A percentile compares a stretch with the other conserved stretches of the same genome.
Conservation (phyloP, 2,888 invertebrate species). For the Chromoteleia sp. region DNA sequence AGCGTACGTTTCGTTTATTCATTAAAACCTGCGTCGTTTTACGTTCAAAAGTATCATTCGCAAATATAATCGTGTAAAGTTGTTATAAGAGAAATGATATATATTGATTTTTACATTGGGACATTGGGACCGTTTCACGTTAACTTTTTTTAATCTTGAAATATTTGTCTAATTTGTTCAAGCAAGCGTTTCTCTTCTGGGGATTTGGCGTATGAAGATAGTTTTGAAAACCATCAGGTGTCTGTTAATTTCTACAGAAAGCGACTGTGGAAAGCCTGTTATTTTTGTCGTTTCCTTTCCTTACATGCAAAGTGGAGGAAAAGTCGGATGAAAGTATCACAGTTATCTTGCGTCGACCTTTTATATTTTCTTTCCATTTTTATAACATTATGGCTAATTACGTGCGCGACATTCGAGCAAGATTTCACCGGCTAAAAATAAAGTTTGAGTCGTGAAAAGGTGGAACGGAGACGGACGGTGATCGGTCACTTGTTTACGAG, state of each 20-base stretch:
- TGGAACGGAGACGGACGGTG: constrained; percentile 3
- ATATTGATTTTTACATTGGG: too few species aligned
- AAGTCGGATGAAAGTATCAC: constrained; percentile 35
- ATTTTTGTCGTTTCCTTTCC: constrained; percentile 11
- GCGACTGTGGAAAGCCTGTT: constrained; percentile 30
- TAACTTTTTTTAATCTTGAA: too few species aligned
- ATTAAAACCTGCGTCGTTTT: background rate
- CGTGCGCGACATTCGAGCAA: background rate
- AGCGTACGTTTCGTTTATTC: background rate
- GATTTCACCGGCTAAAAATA: constrained; percentile 26
- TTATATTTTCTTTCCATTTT: constrained; percentile 31
- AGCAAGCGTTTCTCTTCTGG: background rate
- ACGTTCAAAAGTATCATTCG: background rate
- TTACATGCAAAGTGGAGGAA: constrained; percentile 9
- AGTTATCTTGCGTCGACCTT: constrained; percentile 25
- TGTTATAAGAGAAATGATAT: background rate
- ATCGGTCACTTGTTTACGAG: constrained; percentile 22
- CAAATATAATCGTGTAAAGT: background rate
- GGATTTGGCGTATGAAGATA: background rate
- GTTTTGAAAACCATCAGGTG: background rate
- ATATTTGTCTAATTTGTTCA: background rate
- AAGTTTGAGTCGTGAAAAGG: constrained; percentile 13
- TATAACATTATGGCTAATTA: constrained; percentile 21
- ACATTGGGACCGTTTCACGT: too few species aligned
- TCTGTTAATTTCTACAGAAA: constrained; percentile 17